phyloP scores from a whole-genome alignment of 2,888 invertebrate genomes.

The Subacronicta megacephala region DNA sequence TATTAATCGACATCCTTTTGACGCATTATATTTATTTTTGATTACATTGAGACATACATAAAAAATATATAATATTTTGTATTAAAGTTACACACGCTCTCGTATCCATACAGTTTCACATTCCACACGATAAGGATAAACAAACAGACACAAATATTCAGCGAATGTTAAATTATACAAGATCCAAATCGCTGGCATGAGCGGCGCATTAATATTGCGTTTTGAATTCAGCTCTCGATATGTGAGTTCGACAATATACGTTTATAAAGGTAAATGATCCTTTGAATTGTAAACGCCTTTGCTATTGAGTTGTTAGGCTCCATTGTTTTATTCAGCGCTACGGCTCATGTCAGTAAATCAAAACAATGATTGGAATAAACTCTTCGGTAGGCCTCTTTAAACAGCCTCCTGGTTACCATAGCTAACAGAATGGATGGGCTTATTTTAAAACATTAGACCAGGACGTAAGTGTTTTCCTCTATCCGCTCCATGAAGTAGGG shows the following conservation, averaged over 20 bases:
- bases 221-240: conserved; percentile 60
- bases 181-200: conserved; percentile 64
- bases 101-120: conserved; percentile 25
- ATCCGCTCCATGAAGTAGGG: no score
- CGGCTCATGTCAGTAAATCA: background rate
- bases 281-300: conserved; percentile 35
- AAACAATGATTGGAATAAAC: background rate
- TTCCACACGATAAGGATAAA: conserved; percentile 48
- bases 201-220: conserved; percentile 57
- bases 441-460: no score
- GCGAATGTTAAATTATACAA: conserved; percentile 56
- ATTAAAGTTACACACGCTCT: background rate
- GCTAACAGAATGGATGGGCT: no score
- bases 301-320: conserved; percentile 32
- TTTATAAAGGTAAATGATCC: conserved; percentile 50
- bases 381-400: no score
- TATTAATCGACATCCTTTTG: background rate
- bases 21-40: background rate
- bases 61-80: background rate
- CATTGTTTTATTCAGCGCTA: conserved; percentile 6
- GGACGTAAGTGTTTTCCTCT: no score
- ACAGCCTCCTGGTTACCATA: no score
- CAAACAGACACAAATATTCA: conserved; percentile 53
- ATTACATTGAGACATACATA: background rate
- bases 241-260: conserved; percentile 45